These are phyloP conservation scores for Scaptomyza montana DNA, from an alignment of 1,140 invertebrate genomes.

Conservation along the genomic window DNA sequence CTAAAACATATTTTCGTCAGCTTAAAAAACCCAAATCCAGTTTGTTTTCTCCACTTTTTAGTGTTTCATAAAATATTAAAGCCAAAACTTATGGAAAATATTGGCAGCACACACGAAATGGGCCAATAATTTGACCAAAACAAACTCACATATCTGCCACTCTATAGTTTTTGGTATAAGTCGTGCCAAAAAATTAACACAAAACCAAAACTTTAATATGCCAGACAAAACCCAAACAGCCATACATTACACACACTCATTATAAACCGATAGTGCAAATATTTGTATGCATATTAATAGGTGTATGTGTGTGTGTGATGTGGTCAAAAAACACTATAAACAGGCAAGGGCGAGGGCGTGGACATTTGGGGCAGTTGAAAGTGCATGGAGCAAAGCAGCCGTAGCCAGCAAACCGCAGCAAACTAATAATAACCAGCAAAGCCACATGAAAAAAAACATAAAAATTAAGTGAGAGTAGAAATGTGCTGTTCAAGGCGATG, in stretches of 20 bases:
- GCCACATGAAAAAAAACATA: slow-evolving; percentile 47
- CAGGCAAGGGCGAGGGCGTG: slow-evolving; percentile 28
- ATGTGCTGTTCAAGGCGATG: background rate
- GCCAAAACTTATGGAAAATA: background rate
- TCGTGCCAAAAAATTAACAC: slow-evolving; percentile 40
- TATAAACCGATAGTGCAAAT: slow-evolving; percentile 51
- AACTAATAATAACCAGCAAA: slow-evolving; percentile 79
- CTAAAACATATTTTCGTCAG: too few relatives aligned
- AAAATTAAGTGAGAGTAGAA: slow-evolving; percentile 11
- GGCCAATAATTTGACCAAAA: slow-evolving; percentile 26
- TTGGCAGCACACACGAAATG: slow-evolving; percentile 12
- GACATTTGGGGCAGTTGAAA: slow-evolving; percentile 13
- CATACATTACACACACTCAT: slow-evolving; percentile 10
- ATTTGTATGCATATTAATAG: slow-evolving; percentile 55
- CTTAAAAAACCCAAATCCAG: background rate
- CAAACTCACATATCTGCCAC: slow-evolving; percentile 19
- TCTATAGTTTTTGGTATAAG: slow-evolving; percentile 19
- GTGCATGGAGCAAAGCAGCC: slow-evolving; percentile 50
- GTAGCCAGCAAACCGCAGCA: slow-evolving; percentile 64
- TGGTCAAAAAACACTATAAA: slow-evolving; percentile 57
- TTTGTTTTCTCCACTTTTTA: background rate
- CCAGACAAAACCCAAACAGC: slow-evolving; percentile 7
- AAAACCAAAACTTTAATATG: slow-evolving; percentile 51
- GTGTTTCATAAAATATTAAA: background rate
- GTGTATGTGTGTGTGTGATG: slow-evolving; percentile 43